phyloP scores from a whole-genome alignment of 2,113 vertebrate species.

The Haemorhous mexicanus region DNA sequence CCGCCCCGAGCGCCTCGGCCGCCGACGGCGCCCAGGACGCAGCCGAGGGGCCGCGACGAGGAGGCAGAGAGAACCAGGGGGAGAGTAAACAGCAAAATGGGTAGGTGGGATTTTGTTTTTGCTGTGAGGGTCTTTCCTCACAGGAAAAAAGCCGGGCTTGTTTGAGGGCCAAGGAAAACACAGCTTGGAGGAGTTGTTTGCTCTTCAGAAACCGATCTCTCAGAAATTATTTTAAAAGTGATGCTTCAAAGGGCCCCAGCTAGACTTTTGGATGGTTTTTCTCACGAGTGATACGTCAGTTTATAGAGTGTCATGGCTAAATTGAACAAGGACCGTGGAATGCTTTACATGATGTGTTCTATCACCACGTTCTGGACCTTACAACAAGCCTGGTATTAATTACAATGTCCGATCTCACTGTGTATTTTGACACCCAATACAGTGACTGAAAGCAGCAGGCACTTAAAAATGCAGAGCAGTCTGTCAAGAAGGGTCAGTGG shows the following conservation, averaged over 20 bases:
- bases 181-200: neutral
- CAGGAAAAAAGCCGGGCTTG: conserved; percentile 55
- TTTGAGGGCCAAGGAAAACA: neutral
- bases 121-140: conserved; percentile 51
- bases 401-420: neutral
- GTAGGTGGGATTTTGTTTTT: conserved; percentile 80
- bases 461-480: conserved; percentile 55
- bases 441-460: conserved; percentile 57
- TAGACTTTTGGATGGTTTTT: neutral
- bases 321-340: neutral
- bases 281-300: fast-evolving
- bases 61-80: conserved; percentile 84
- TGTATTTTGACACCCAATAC: neutral
- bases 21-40: conserved; percentile 83
- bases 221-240: neutral
- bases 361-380: neutral
- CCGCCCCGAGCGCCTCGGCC: conserved; percentile 78
- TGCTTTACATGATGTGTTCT: neutral
- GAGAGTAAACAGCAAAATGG: conserved; percentile 89
- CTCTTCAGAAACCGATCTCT: neutral
- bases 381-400: conserved; percentile 1
- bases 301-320: neutral
- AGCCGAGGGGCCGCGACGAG: conserved; percentile 89
- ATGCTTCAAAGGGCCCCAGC: neutral
- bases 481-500: neutral